A percentile compares a stretch with the other conserved stretches of the same genome.
These are phyloP conservation scores for Trichonephila clavata DNA, from an alignment of 1,140 invertebrate genomes.

Conservation along the genomic window DNA sequence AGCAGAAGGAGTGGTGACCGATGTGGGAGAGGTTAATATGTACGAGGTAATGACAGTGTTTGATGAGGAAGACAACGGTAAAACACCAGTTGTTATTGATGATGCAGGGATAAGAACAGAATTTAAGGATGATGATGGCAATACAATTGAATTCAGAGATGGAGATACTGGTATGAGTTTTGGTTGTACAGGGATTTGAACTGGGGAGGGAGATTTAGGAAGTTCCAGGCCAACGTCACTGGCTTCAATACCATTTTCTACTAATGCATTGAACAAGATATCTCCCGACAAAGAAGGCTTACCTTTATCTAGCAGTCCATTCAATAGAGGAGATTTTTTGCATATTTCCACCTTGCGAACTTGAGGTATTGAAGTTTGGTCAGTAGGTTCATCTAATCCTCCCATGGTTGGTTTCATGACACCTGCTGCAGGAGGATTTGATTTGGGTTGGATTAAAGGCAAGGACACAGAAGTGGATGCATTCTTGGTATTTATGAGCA, in stretches of 20 bases:
- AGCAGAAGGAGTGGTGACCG: constrained; percentile 49
- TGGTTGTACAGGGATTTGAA: constrained; percentile 46
- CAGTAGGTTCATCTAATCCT: constrained; percentile 29
- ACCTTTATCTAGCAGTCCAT: constrained; percentile 79
- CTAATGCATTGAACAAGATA: neutral
- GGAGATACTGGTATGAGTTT: constrained; percentile 34
- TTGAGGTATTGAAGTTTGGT: constrained; percentile 30
- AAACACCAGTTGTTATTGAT: constrained; percentile 29
- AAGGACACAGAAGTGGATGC: constrained; percentile 36
- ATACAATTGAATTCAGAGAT: constrained; percentile 47
- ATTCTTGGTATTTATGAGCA: constrained; percentile 47
- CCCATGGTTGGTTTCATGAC: constrained; percentile 71
- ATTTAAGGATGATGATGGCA: constrained; percentile 54
- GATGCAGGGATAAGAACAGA: constrained; percentile 48
- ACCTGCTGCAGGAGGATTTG: constrained; percentile 18
- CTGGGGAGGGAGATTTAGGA: constrained; percentile 56
- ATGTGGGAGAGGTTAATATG: constrained; percentile 32
- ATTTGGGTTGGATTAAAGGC: constrained; percentile 26
- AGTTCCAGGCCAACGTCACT: constrained; percentile 36
- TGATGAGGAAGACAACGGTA: constrained; percentile 50
- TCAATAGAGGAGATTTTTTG: constrained; percentile 78
- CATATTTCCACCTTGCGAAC: constrained; percentile 68
- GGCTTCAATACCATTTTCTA: constrained; percentile 66
- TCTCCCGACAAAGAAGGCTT: constrained; percentile 74
- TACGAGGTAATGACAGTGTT: constrained; percentile 25